These are phyloP conservation scores for Dichetophora obliterata DNA, from an alignment of 2,888 invertebrate species.

Conservation along the genomic window DNA sequence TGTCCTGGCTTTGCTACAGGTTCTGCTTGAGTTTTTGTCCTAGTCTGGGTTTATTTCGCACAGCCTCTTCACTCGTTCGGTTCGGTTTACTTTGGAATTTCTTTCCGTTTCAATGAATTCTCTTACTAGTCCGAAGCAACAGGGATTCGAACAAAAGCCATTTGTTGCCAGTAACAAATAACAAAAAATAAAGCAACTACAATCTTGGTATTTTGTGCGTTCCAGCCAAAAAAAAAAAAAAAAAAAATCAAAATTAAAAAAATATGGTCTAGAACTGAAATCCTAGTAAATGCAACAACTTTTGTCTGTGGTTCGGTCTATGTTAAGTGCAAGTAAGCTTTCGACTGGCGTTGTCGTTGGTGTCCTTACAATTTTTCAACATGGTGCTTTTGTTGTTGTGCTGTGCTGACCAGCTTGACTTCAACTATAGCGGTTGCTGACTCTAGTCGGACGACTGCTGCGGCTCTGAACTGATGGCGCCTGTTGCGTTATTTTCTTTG, in stretches of 20 bases:
- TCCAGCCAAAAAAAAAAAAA: neutral
- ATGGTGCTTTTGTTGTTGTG: slow-evolving; percentile 14
- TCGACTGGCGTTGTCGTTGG: neutral
- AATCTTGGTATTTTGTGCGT: neutral
- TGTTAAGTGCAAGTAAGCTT: slow-evolving; percentile 33
- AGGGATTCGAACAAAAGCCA: slow-evolving; percentile 27
- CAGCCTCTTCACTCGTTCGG: neutral
- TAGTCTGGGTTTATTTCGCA: neutral
- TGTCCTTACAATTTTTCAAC: neutral
- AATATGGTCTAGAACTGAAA: neutral
- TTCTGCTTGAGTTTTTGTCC: neutral
- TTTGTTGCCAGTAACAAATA: slow-evolving; percentile 5
- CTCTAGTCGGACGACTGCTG: neutral
- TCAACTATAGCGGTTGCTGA: neutral
- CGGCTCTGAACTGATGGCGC: neutral
- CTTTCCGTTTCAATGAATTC: slow-evolving; percentile 22
- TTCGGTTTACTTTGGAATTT: slow-evolving; percentile 10
- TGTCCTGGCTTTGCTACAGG: neutral
- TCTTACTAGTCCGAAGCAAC: slow-evolving; percentile 17
- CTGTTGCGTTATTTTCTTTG: slow-evolving; percentile 24
- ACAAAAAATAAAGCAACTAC: neutral
- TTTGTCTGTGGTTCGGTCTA: slow-evolving; percentile 17
- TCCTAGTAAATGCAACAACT: slow-evolving; percentile 29
- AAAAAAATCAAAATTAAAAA: neutral
- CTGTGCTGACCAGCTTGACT: slow-evolving; percentile 25